phyloP scores from a whole-genome alignment of 2,113 vertebrate species.

The Oreochromis aureus region DNA sequence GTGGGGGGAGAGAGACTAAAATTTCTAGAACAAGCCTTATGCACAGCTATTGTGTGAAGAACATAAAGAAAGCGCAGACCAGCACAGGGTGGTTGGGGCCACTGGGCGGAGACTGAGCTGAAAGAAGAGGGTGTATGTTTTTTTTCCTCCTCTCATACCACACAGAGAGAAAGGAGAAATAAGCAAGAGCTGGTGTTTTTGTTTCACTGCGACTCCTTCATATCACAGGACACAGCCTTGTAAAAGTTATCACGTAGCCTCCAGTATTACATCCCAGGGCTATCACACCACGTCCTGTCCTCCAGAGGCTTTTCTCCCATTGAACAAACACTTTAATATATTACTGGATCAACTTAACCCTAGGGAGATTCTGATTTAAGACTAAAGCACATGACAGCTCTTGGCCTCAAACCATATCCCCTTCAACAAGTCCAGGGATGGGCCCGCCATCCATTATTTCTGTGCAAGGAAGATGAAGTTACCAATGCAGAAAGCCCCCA shows the following conservation, averaged over 20 bases:
- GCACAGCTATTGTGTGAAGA: conserved; percentile 47
- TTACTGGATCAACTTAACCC: not conserved
- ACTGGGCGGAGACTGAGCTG: conserved; percentile 16
- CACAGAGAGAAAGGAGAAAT: conserved; percentile 5
- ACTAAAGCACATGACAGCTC: not conserved
- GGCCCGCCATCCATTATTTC: not conserved
- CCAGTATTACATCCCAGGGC: not conserved
- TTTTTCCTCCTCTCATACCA: not conserved
- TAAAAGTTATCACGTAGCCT: not conserved
- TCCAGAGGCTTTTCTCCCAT: not conserved
- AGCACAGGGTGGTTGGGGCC: conserved; percentile 24
- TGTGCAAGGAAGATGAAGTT: conserved; percentile 35
- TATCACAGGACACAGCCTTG: not conserved
- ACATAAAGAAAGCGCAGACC: conserved; percentile 54
- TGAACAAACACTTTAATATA: not conserved
- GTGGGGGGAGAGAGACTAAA: conserved; percentile 16
- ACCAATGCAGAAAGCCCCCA: conserved; percentile 13
- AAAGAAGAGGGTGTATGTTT: not conserved
- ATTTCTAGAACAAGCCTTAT: conserved; percentile 54
- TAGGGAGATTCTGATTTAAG: not conserved
- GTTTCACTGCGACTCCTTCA: conserved; percentile 6
- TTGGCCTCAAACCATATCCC: not conserved
- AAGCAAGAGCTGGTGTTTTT: not conserved
- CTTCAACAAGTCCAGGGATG: not conserved
- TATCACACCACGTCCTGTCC: not conserved